Conservation (phyloP, 1,140 invertebrate genomes). For the Heliothis subflexa region DNA sequence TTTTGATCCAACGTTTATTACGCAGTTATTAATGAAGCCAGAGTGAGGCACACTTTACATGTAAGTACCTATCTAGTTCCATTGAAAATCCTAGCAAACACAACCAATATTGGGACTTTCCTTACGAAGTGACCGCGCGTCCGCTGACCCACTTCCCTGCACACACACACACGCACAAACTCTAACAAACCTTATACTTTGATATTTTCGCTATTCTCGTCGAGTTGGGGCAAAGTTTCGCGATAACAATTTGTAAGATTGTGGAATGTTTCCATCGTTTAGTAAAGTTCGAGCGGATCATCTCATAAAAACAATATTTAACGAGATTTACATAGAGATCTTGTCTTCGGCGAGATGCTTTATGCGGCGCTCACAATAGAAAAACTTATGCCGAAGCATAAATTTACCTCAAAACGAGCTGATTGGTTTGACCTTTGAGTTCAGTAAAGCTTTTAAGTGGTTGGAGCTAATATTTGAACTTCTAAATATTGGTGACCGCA, state of each 20-base stretch:
- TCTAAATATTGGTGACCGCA: too few species aligned
- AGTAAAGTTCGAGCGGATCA: constrained; percentile 18
- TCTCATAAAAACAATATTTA: constrained; percentile 11
- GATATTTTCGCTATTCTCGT: background rate
- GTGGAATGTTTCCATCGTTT: background rate
- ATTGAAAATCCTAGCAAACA: too few species aligned
- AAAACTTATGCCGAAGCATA: background rate
- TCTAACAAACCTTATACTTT: background rate
- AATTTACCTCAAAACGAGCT: background rate
- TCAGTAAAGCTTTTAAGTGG: background rate
- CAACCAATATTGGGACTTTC: too few species aligned
- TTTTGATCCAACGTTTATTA: too few species aligned
- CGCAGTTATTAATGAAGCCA: too few species aligned
- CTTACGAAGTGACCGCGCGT: background rate
- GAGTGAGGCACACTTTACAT: too few species aligned
- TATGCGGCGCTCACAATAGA: background rate
- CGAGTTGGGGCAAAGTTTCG: constrained; percentile 3
- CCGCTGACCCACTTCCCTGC: background rate
- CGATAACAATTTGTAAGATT: constrained; percentile 27
- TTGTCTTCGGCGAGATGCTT: background rate
- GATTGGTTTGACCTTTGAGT: constrained; percentile 4
- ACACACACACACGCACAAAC: background rate
- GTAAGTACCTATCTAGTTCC: too few species aligned
- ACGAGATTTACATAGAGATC: background rate
- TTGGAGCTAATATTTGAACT: too few species aligned